Base-by-base conservation (phyloP, 2,797 vertebrate species). In the Pseudochirops corinnae region DNA sequence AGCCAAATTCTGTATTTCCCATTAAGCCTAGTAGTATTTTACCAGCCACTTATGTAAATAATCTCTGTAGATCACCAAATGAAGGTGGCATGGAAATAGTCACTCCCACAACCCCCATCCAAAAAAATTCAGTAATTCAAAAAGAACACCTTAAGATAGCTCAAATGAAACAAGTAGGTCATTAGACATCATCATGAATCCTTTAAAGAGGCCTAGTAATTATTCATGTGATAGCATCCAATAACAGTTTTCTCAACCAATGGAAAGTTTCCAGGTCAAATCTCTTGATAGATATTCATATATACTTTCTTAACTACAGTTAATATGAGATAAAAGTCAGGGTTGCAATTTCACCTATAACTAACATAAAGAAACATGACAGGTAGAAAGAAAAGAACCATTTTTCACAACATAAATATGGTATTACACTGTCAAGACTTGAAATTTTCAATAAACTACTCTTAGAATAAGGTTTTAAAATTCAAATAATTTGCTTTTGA, bases 151-250 rank as follows among this genome's bases (percentile, higher is more conserved):
- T 98, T 95, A 82, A 21, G 94, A 94, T 91, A 96, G 82, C 95
- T 95, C 58, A 97, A 94, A 82, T 31, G 0, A 94, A 98, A 97
- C 96, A 92, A 94, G 14, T 82, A 12, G 95, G 67, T 93, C 94
- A 74, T 58, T 97, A 53, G 31, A 96, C 93, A 94, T 11, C 97
- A 97, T 96, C 97, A 96, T 94, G 93, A 96, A 96, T 98, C 97
- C 21, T 94, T 95, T 96, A 98, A 98, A 96, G 55, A 95, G 97
- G 97, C 90, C 62, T 97, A 96, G 96, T 98, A 98, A 98, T 98
- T 97, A 98, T 98, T 98, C 96, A 95, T 97, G 93, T 82, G 93
- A 90, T 96, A 97, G 98, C 96, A 96, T n/a, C 92, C 94, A 96
- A 95, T 98, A 96, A 87, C 67, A 95, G 52, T 13, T 92, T 97